These are phyloP conservation scores for Antennarius maculatus DNA, from an alignment of 2,797 vertebrate species.

Conservation along the genomic window DNA sequence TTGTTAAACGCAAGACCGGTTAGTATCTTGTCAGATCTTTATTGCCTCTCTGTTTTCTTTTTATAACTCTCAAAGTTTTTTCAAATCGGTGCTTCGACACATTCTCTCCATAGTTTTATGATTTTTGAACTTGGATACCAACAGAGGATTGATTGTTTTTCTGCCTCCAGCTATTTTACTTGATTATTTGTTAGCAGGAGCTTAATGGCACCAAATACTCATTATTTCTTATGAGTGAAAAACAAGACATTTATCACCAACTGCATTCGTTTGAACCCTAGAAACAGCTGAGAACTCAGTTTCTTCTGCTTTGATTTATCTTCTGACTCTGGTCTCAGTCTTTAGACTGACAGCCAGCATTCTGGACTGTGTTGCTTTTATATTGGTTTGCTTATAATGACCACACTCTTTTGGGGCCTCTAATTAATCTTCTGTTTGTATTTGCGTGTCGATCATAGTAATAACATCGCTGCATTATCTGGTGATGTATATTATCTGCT, in stretches of 20 bases:
- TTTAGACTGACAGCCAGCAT: constrained; percentile 23
- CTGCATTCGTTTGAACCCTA: constrained; percentile 24
- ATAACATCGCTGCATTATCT: constrained; percentile 28
- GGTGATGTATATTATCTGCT: constrained; percentile 41
- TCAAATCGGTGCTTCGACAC: background rate
- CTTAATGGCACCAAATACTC: constrained; percentile 55
- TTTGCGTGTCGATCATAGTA: constrained; percentile 39
- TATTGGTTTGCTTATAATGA: constrained; percentile 30
- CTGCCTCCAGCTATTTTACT: constrained; percentile 35
- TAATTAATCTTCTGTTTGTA: constrained; percentile 41
- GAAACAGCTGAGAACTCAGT: constrained; percentile 2
- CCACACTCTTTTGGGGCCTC: constrained; percentile 3
- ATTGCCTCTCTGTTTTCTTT: no score
- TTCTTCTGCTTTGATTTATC: constrained; percentile 16
- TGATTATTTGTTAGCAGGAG: constrained; percentile 63
- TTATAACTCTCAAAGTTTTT: background rate
- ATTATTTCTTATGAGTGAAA: constrained; percentile 49
- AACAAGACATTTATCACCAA: constrained; percentile 51
- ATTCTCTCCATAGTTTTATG: constrained; percentile 4
- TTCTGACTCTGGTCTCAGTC: constrained; percentile 1
- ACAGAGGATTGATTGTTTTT: constrained; percentile 32
- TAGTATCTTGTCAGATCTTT: constrained; percentile 24
- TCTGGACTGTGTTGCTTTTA: background rate
- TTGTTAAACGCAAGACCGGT: constrained; percentile 89
- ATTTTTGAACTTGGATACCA: constrained; percentile 54